These are phyloP conservation scores for Enteromius argenteus DNA, from an alignment of 2,797 vertebrate genomes.

Conservation along the genomic window DNA sequence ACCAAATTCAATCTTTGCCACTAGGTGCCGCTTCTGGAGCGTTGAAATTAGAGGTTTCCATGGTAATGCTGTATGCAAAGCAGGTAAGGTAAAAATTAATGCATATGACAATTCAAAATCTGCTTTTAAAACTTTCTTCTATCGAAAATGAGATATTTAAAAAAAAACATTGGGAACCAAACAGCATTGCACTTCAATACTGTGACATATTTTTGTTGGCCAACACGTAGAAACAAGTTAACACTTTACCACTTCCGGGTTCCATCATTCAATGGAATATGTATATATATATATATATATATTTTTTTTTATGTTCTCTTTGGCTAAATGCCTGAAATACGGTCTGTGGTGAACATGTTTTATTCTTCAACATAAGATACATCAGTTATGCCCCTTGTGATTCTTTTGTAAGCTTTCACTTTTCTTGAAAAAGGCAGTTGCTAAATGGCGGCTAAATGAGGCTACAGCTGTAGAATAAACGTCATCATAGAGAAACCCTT, in stretches of 20 bases:
- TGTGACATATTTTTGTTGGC: neutral
- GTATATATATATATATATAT: too few species aligned
- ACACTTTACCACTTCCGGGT: neutral
- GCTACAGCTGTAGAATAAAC: neutral
- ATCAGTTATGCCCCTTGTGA: neutral
- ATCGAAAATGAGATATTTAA: neutral
- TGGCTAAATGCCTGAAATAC: neutral
- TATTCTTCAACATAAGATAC: neutral
- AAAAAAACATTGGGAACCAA: neutral
- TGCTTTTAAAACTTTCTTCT: too few species aligned
- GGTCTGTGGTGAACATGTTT: neutral
- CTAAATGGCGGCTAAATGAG: too few species aligned
- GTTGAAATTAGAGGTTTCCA: too few species aligned
- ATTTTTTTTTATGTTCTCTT: too few species aligned
- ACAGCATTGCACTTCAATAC: neutral
- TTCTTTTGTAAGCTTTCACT: neutral
- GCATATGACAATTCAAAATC: neutral
- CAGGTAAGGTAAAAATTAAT: too few species aligned
- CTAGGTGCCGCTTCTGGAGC: too few species aligned
- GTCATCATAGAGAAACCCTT: neutral
- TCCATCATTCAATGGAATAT: neutral
- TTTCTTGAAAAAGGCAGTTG: too few species aligned
- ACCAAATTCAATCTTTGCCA: too few species aligned
- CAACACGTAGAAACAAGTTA: neutral
- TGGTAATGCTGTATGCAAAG: too few species aligned